Evolutionary conservation across 2,113 vertebrate genomes (phyloP).

Genomic region (Colossoma macropomum): DNA sequence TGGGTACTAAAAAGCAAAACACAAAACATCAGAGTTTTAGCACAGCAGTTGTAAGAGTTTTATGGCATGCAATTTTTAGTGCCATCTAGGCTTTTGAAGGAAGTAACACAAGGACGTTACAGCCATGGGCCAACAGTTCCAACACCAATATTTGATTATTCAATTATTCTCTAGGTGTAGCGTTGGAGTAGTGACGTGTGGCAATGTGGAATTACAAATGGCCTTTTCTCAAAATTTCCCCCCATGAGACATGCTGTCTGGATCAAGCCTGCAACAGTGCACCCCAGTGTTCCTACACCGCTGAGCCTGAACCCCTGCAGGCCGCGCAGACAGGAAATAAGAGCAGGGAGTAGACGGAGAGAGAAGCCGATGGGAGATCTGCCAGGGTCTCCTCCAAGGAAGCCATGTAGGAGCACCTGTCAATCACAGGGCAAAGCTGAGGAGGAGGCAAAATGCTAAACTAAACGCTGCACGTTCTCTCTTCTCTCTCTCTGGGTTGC

Average conservation of each 20-base stretch:
- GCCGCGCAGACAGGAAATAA: constrained; percentile 37
- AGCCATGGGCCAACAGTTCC: background rate
- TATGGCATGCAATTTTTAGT: too few relatives aligned
- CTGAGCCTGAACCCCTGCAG: background rate
- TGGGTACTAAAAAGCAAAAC: too few relatives aligned
- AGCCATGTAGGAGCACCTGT: constrained; percentile 65
- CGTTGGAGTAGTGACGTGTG: too few relatives aligned
- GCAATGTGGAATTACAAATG: too few relatives aligned
- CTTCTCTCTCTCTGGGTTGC: background rate
- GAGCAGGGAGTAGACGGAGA: constrained; percentile 64
- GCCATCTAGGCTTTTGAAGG: too few relatives aligned
- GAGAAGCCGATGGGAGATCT: constrained; percentile 58
- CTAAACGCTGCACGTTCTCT: background rate
- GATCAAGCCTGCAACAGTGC: constrained; percentile 52
- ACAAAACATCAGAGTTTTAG: too few relatives aligned
- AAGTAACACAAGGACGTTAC: background rate
- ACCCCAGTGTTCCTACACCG: constrained; percentile 47
- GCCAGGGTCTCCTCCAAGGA: constrained; percentile 30
- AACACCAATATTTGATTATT: background rate
- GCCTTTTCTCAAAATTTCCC: too few relatives aligned
- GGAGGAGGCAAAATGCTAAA: constrained; percentile 16
- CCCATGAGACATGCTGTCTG: background rate
- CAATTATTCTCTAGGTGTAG: too few relatives aligned
- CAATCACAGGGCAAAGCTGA: constrained; percentile 57
- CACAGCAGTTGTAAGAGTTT: too few relatives aligned